Evolutionary conservation across 2,797 vertebrate genomes (phyloP).

Genomic region (Ataeniobius toweri): DNA sequence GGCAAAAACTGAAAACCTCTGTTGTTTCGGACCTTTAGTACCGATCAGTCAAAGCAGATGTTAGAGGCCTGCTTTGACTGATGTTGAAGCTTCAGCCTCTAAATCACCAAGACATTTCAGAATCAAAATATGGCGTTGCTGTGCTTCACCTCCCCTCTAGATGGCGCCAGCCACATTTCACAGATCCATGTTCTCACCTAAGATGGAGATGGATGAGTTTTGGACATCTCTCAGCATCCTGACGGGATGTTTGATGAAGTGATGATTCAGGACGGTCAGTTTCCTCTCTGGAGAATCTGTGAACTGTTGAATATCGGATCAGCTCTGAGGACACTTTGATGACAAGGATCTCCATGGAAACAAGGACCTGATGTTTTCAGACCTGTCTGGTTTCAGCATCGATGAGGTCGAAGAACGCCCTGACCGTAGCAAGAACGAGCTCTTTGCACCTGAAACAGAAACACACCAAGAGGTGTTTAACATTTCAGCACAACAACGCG

Average conservation of each 20-base stretch:
- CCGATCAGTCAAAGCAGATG: too few species aligned
- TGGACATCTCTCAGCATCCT: slow-evolving; percentile 80
- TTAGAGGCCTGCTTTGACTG: too few species aligned
- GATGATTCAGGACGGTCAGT: slow-evolving; percentile 87
- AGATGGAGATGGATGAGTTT: slow-evolving; percentile 76
- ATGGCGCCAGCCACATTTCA: not conserved
- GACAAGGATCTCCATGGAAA: not conserved
- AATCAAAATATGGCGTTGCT: too few species aligned
- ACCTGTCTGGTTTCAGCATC: slow-evolving; percentile 93
- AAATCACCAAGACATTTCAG: too few species aligned
- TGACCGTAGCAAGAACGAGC: slow-evolving; percentile 89
- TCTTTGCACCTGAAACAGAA: slow-evolving; percentile 91
- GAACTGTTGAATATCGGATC: slow-evolving; percentile 79
- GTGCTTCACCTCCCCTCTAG: too few species aligned
- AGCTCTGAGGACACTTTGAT: not conserved
- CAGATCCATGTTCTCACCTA: slow-evolving; percentile 75
- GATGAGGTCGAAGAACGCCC: slow-evolving; percentile 94
- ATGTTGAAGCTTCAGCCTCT: too few species aligned
- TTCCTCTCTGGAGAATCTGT: slow-evolving; percentile 85
- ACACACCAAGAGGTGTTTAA: not conserved
- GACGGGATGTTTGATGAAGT: slow-evolving; percentile 92
- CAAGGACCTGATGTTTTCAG: slow-evolving; percentile 40
- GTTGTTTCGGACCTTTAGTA: too few species aligned
- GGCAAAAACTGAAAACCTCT: too few species aligned
- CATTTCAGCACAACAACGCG: too few species aligned